Evolutionary conservation across 2,888 invertebrate genomes (phyloP), one percentile per base, ranked within the genome.

Genomic region (Punctoribates punctum): DNA sequence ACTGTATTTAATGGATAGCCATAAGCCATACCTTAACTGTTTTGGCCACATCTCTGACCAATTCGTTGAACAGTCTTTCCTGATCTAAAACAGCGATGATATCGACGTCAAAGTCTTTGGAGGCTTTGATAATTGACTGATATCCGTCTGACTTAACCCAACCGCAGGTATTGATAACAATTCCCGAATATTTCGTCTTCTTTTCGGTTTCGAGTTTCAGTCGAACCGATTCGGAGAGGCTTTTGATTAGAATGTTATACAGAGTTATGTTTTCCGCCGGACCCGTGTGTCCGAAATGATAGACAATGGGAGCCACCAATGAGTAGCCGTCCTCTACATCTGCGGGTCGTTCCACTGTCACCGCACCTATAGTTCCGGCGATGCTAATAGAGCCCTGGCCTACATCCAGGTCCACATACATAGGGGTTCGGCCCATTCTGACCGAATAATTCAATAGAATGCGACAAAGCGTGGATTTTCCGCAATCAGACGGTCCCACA

Each of bases 91-190:
- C 97, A 80, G 98, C 86, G 80, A 99, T 93, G 0, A 96, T 91
- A 82, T 96, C 95, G 1, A 96, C 85, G 87, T 96, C 95, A 85
- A 98, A 98, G 0, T 93, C 91, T 81, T 93, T 91, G 0, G 96
- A 95, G 0, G 94, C 90, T 81, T 94, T 92, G 3, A 93, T 88
- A 15, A 99, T 84, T 75, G 92, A 88, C 81, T 90, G 90, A 84
- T 96, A 98, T 70, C 79, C 78, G 42, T 29, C 27, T 23, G 70
- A 92, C 84, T 96, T 95, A 1, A 97, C 90, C 96, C 96, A 99
- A 0, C 98, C 98, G 81, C 96, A 96, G 0, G 98, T 98, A 84
- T 99, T 99, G 79, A 99, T 94, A 48, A 99, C 89, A 3, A 93
- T 91, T 0, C 99, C 99, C 2, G 77, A 78, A 29, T 73, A 74